Conservation (phyloP, 2,113 vertebrate genomes). For the Perca flavescens region DNA sequence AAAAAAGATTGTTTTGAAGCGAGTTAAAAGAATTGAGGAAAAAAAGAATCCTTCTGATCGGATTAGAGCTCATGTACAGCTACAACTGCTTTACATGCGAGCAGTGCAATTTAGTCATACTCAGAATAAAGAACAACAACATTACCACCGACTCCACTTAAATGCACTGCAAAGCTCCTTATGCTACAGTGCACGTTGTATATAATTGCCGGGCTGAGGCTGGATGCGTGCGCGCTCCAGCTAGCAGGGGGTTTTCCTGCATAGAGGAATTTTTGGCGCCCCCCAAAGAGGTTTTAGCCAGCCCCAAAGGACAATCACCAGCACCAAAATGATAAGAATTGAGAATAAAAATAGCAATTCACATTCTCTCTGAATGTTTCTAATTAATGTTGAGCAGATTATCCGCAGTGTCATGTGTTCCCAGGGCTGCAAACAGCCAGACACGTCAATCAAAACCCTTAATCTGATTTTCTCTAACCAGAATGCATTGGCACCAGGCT, state of each 20-base stretch:
- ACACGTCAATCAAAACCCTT: constrained; percentile 48
- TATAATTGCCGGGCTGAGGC: constrained; percentile 12
- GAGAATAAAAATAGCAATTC: no score
- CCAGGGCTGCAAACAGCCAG: constrained; percentile 36
- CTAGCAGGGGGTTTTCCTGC: no score
- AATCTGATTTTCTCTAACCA: constrained; percentile 57
- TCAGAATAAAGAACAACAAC: constrained; percentile 43
- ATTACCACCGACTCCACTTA: constrained; percentile 20
- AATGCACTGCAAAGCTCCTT: constrained; percentile 33
- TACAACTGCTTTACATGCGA: constrained; percentile 4
- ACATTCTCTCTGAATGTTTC: constrained; percentile 29
- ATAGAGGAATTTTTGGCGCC: no score
- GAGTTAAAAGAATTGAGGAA: constrained; percentile 11
- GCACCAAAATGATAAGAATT: no score
- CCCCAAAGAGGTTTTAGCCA: no score
- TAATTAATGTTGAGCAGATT: constrained; percentile 71
- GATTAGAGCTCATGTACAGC: constrained; percentile 32
- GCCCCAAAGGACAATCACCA: no score
- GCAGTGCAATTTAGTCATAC: background rate
- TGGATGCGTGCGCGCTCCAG: background rate
- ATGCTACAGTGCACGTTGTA: constrained; percentile 5
- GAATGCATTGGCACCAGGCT: constrained; percentile 34
- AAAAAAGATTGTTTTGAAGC: constrained; percentile 2
- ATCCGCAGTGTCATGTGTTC: constrained; percentile 58
- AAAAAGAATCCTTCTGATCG: constrained; percentile 1